Evolutionary conservation across 1,140 invertebrate genomes (phyloP).

Genomic region (Aethina tumida): DNA sequence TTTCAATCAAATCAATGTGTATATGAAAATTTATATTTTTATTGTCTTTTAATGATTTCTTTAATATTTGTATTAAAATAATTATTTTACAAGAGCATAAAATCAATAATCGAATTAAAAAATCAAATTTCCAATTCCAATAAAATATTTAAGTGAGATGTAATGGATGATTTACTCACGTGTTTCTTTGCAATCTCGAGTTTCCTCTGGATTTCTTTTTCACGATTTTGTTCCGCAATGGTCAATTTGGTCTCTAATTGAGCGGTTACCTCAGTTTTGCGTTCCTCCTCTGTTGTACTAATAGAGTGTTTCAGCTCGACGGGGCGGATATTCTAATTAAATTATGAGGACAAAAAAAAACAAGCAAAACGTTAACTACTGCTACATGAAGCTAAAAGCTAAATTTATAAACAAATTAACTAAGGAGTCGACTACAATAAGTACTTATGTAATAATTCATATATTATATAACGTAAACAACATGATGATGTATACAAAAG

Average conservation of each 20-base stretch:
- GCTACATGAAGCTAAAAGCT: no score
- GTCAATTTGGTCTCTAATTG: conserved; percentile 65
- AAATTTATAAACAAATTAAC: conserved; percentile 1
- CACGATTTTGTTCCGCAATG: conserved; percentile 64
- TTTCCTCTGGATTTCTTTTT: conserved; percentile 70
- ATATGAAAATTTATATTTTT: no score
- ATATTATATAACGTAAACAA: not conserved
- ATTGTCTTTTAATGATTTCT: not conserved
- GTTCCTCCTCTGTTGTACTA: conserved; percentile 46
- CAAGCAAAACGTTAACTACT: no score
- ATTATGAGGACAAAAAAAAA: conserved; percentile 15
- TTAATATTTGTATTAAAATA: not conserved
- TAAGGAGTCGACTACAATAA: not conserved
- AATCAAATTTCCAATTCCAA: no score
- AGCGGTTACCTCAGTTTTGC: conserved; percentile 53
- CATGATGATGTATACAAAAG: conserved; percentile 7
- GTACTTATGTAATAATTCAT: not conserved
- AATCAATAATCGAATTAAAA: no score
- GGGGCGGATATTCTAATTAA: conserved; percentile 25
- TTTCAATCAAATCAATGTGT: no score
- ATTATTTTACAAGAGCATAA: not conserved
- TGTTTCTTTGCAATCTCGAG: conserved; percentile 69
- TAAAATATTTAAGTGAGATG: conserved; percentile 3
- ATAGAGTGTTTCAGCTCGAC: conserved; percentile 44
- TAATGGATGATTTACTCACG: conserved; percentile 39